Percentiles rank a stretch among this genome's conserved stretches.
These are phyloP conservation scores for Pogonus chalceus DNA, from an alignment of 1,140 invertebrate genomes.

Conservation along the genomic window DNA sequence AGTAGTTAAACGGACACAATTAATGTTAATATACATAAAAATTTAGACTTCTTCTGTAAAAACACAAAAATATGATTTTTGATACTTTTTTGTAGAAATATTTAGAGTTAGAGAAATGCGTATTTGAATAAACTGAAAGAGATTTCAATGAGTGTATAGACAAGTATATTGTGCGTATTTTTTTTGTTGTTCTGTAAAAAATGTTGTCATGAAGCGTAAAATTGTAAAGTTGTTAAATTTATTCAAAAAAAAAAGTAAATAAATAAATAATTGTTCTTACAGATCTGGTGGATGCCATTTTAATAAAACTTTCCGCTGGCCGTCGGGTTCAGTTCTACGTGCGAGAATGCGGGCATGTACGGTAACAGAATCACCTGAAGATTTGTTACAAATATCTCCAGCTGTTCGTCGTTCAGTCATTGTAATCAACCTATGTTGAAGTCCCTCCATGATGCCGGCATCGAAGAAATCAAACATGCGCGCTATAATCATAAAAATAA, in stretches of 20 bases:
- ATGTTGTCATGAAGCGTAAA: too few species aligned
- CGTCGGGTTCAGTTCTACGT: constrained; percentile 47
- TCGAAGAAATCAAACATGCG: constrained; percentile 84
- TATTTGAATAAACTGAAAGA: constrained; percentile 9
- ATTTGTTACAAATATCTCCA: constrained; percentile 38
- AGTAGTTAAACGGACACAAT: too few species aligned
- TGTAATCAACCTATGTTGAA: constrained; percentile 57
- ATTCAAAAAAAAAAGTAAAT: too few species aligned
- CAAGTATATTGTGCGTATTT: constrained; percentile 11
- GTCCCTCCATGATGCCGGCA: constrained; percentile 73
- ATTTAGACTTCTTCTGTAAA: not conserved
- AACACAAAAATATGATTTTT: constrained; percentile 1
- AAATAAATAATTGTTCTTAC: constrained; percentile 41
- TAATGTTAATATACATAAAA: too few species aligned
- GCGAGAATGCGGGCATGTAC: constrained; percentile 58
- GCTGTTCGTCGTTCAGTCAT: constrained; percentile 50
- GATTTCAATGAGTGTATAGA: constrained; percentile 6
- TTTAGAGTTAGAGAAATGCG: not conserved
- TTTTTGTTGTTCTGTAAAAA: not conserved
- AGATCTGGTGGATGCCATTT: constrained; percentile 59
- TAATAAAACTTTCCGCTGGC: constrained; percentile 49
- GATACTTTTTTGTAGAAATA: not conserved
- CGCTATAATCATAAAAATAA: constrained; percentile 39
- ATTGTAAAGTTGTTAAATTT: too few species aligned
- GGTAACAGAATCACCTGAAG: constrained; percentile 44